Percentiles rank a stretch among this genome's conserved stretches.
Evolutionary conservation across 1,140 invertebrate species (phyloP).

Genomic region (Euglossa dilemma): DNA sequence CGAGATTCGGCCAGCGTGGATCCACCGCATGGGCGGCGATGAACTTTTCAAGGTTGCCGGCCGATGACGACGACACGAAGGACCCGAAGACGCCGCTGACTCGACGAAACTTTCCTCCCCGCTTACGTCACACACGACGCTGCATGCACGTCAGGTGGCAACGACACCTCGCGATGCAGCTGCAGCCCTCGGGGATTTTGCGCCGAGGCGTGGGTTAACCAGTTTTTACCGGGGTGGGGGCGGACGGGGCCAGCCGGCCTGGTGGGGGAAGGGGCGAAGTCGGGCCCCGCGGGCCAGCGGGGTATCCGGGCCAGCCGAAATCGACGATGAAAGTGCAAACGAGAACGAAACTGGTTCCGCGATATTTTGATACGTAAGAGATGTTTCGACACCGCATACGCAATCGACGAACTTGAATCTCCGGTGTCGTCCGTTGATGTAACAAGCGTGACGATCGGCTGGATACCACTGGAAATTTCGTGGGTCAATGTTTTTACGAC

Average conservation of each 20-base stretch:
- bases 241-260: too few relatives aligned
- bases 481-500: not conserved
- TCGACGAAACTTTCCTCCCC: slow-evolving; percentile 53
- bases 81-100: slow-evolving; percentile 41
- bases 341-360: slow-evolving; percentile 51
- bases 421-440: not conserved
- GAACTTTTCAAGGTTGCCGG: slow-evolving; percentile 51
- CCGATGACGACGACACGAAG: slow-evolving; percentile 41
- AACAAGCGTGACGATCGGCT: not conserved
- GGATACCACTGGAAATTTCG: slow-evolving; percentile 1
- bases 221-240: slow-evolving; percentile 59
- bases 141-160: slow-evolving; percentile 55
- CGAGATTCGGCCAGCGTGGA: slow-evolving; percentile 27
- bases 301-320: slow-evolving; percentile 51
- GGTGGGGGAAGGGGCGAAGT: not conserved
- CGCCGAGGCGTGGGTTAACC: slow-evolving; percentile 61
- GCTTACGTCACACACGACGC: slow-evolving; percentile 55
- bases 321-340: slow-evolving; percentile 50
- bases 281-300: not conserved
- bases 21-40: slow-evolving; percentile 39
- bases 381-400: slow-evolving; percentile 19
- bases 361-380: slow-evolving; percentile 45
- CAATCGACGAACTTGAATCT: slow-evolving; percentile 29
- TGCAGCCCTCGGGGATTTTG: slow-evolving; percentile 54
- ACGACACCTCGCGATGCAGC: slow-evolving; percentile 58